Percentiles rank a stretch among this genome's conserved stretches.
Conservation (phyloP, 2,113 vertebrate species). For the Noctilio leporinus region DNA sequence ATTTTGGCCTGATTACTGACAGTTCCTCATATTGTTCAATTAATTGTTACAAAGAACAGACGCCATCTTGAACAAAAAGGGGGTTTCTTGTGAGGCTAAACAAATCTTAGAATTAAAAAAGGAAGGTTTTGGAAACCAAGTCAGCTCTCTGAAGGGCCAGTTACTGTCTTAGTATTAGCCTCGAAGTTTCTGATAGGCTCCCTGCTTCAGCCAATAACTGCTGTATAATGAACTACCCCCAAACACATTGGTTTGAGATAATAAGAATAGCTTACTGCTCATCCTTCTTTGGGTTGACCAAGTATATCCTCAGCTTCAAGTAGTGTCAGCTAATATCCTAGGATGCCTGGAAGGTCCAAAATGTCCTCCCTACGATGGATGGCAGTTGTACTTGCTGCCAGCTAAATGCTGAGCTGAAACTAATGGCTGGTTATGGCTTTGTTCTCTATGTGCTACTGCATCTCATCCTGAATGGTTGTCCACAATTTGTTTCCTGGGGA, state of each 20-base stretch:
- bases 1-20: background rate
- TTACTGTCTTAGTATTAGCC: background rate
- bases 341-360: background rate
- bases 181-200: background rate
- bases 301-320: background rate
- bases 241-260: background rate
- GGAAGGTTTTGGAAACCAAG: background rate
- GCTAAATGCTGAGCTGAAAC: too few species aligned
- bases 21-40: background rate
- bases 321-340: background rate
- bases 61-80: background rate
- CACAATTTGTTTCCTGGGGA: background rate
- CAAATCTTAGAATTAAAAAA: background rate
- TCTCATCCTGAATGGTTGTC: background rate
- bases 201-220: background rate
- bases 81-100: background rate
- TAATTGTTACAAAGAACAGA: background rate
- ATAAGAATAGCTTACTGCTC: background rate
- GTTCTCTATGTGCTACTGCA: background rate
- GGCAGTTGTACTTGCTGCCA: background rate
- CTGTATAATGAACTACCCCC: background rate
- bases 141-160: background rate
- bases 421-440: fast-evolving
- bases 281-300: background rate
- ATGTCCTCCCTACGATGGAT: too few species aligned